Evolutionary conservation across 1,140 invertebrate species (phyloP).

Genomic region (Apis laboriosa): DNA sequence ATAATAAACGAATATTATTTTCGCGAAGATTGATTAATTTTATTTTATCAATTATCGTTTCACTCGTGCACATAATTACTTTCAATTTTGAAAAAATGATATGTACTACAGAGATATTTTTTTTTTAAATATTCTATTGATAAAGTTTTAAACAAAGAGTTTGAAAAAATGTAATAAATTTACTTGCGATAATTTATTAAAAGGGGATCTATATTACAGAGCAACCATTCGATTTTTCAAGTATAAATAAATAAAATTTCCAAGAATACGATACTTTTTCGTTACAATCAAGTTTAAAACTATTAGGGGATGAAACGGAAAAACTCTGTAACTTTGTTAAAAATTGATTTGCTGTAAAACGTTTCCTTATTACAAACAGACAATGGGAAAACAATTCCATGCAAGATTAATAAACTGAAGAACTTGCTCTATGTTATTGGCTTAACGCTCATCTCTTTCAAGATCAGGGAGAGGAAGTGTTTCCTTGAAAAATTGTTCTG

Average conservation of each 20-base stretch:
- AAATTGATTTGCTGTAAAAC: background rate
- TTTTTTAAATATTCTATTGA: no score
- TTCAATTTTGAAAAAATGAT: no score
- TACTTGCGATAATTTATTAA: no score
- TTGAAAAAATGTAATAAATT: no score
- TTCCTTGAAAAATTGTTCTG: background rate
- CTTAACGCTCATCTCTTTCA: background rate
- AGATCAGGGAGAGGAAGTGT: background rate
- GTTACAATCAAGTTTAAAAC: background rate
- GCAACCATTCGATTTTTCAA: background rate
- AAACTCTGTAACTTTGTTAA: background rate
- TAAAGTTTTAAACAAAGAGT: no score
- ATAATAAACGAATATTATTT: no score
- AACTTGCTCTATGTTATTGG: background rate
- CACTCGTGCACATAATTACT: no score
- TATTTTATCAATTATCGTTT: background rate
- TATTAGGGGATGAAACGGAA: background rate
- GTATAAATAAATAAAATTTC: background rate
- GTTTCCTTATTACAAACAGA: background rate
- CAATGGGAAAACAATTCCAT: background rate
- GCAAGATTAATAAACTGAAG: slow-evolving; percentile 15
- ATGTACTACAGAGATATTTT: no score
- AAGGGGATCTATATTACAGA: no score
- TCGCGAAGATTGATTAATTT: no score
- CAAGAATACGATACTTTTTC: background rate